phyloP scores from a whole-genome alignment of 2,113 vertebrate species.

The Lophura nycthemera region DNA sequence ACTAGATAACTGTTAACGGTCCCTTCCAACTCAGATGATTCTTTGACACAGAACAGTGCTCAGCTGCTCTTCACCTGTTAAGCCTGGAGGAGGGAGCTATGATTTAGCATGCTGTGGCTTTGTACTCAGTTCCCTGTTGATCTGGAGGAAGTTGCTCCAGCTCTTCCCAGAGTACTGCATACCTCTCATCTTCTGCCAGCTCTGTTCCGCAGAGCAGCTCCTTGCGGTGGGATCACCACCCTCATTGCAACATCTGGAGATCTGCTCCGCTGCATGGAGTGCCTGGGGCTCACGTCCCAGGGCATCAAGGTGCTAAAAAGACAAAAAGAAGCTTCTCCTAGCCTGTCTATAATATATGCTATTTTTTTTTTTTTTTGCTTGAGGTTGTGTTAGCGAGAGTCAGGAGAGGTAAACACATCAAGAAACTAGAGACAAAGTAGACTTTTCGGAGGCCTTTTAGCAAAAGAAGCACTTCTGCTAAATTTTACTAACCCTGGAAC shows the following conservation, averaged over 20 bases:
- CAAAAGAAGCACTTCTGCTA: background rate
- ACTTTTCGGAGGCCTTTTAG: background rate
- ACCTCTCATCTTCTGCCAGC: slow-evolving; percentile 62
- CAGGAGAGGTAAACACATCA: background rate
- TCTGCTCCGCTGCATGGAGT: background rate
- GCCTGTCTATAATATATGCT: background rate
- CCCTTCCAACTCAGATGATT: no score
- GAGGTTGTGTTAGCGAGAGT: background rate
- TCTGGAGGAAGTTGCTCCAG: slow-evolving; percentile 41
- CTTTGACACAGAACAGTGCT: background rate
- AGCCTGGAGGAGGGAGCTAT: background rate
- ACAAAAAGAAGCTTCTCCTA: background rate
- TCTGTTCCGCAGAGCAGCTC: background rate
- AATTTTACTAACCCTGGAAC: background rate
- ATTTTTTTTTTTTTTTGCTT: background rate
- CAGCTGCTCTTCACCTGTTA: slow-evolving; percentile 51
- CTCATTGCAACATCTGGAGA: background rate
- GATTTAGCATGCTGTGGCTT: background rate
- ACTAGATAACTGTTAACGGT: no score
- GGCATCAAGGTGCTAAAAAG: background rate
- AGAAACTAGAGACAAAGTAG: background rate
- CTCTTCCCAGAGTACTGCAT: background rate
- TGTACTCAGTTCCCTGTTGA: background rate
- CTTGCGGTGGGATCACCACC: background rate
- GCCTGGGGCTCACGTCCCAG: background rate